Conservation (phyloP, 2,113 vertebrate genomes). For the Peromyscus polionotus region DNA sequence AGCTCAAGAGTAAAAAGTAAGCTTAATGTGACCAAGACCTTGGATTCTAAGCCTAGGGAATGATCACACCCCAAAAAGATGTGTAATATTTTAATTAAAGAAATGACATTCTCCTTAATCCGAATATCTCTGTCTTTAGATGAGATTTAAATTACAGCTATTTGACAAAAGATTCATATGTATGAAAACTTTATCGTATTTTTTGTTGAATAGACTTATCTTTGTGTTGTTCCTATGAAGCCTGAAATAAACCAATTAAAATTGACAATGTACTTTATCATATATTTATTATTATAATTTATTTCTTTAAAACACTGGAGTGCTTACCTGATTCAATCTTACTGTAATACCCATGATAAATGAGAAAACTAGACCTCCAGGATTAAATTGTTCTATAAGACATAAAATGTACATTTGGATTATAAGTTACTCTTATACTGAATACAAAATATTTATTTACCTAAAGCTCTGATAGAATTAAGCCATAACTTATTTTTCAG, state of each 20-base stretch:
- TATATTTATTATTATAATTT: conserved; percentile 6
- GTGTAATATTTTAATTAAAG: background rate
- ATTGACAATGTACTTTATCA: background rate
- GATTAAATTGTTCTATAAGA: background rate
- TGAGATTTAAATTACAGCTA: background rate
- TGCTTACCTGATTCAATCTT: background rate
- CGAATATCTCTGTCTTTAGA: background rate
- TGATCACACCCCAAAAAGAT: background rate
- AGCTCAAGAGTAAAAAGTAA: background rate
- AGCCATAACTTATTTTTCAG: background rate
- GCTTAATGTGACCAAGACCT: background rate
- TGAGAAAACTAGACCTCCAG: background rate
- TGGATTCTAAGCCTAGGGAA: background rate
- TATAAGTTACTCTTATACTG: conserved; percentile 21
- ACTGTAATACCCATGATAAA: background rate
- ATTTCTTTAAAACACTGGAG: background rate
- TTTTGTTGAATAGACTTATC: background rate
- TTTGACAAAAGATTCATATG: background rate
- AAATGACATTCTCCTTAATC: background rate
- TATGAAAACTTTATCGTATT: background rate
- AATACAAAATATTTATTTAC: background rate
- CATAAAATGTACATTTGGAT: background rate
- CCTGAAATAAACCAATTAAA: background rate
- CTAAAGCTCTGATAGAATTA: background rate
- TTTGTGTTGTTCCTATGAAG: conserved; percentile 1